Base-by-base conservation (phyloP, 2,113 vertebrate species). In the Saccopteryx bilineata region DNA sequence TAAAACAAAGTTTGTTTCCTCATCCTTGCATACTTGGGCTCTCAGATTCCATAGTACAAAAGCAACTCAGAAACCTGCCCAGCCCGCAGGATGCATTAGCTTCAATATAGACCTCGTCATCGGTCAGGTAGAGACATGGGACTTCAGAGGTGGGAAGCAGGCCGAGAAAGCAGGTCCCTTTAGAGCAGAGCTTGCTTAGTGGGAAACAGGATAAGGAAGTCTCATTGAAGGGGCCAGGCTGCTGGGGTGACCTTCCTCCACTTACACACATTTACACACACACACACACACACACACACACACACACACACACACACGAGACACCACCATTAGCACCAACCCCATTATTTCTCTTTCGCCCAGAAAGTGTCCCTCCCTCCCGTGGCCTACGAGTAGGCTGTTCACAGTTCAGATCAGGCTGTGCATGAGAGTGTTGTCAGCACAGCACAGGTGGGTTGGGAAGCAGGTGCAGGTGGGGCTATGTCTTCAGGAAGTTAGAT, bases 1-100 rank as follows among this genome's bases (percentile, higher is more conserved):
- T 87, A 95, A 79, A 31, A 95, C 94, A 83, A 92, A 87, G 76
- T 54, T 92, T 90, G 95, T 96, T 95, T 96, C 87, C 96, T 96
- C 71, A 18, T 2, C 56, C 28, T 72, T 71, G 56, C 11, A 54
- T 18, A 61, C 65, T 90, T 31, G 89, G 39, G 54, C 83, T 71
- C 46, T 76, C n/a, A 31, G 68, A 65, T 26, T 39, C 10, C 82
- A 75, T 2, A 8, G 56, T 63, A 9, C 7, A 21, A 61, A 69
- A 94, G 69, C 58, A 18, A 61, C 90, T 31, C n/a, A 18, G 93
- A 85, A 63, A 68, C 11, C 54, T 71, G 18, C 9, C 2, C 15
- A 19, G 50, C 12, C 48, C 80, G 39, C 82, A 48, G n/a, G 28
- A 80, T 14, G 54, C 2, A 24, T 58, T 15, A 28, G 83, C 66